Base-by-base conservation (phyloP, 2,113 vertebrate species). In the Pagrus major region DNA sequence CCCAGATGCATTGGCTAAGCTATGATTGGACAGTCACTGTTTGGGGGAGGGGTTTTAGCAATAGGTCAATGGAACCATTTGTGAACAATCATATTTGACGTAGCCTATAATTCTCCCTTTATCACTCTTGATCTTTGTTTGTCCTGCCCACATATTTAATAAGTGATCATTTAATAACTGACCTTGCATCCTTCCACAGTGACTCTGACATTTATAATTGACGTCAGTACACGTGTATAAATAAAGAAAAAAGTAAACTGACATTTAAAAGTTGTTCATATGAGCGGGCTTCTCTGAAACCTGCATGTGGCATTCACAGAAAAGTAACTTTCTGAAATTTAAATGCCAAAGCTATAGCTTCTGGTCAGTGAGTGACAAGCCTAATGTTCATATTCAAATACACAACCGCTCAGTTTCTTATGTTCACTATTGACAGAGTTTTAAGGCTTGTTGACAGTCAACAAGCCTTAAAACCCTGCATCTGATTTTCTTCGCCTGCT, bases 321-420 rank as follows among this genome's bases (percentile, higher is more conserved):
- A 76, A 70, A 44, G 9, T 35, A 1, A 20, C 12, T n/a, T 65
- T 65, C 3, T 25, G 58, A 47, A 61, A 65, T 60, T 60, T 76
- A 80, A 87, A 87, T 85, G 76, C 59, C 86, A 83, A 33, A 73
- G 52, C 54, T 55, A 25, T 60, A 52, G 49, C 60, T 68, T 81
- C 58, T 4, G 31, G 76, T 58, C 72, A 55, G 31, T 46, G 68
- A 59, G n/a, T 14, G 3, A 27, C 42, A 60, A 63, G 46, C 18
- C 14, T 42, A 18, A 64, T 23, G 35, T 35, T 63, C 27, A 70
- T 33, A 47, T 23, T 60, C 31, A 29, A 64, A 76, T 9, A 61
- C n/a, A 60, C 37, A 39, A 33, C 12, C 8, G 46, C 56, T 76
- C 29, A 14, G 20, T 11, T 59, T 47, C 61, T 61, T 20, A 73